Base-by-base conservation (phyloP, 2,797 vertebrate genomes). In the Octomys mimax region DNA sequence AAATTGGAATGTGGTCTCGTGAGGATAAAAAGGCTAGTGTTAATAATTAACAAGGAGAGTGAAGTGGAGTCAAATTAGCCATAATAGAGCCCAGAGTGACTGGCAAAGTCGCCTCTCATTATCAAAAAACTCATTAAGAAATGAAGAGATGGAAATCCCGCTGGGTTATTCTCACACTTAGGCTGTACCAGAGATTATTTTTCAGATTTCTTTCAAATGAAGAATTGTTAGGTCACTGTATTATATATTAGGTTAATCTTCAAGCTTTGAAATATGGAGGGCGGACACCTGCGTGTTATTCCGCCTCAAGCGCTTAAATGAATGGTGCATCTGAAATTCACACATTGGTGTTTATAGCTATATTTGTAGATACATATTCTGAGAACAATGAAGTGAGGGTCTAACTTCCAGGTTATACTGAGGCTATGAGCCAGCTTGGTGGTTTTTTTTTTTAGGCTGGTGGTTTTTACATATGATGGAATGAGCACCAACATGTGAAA, bases 1-100 rank as follows among this genome's bases (percentile, higher is more conserved):
- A 98, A 98, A 98, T 98, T 98, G 97, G 97, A 98, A 98, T 98
- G 96, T 98, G 95, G 98, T 99, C 99, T 99, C 99, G 82, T 97
- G 99, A 99, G 99, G 99, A 99, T 99, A 98, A 99, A 99, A 99
- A 99, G 99, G 99, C 99, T 99, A 99, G 99, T 99, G 99, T 99
- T 99, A 99, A 99, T 99, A 99, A 99, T 99, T 99, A 99, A 97
- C 98, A 99, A 98, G 98, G 98, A 98, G 98, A 99, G 98, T 98
- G 99, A 99, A 99, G 98, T 99, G 98, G 99, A 99, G 99, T 99
- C 99, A 99, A 99, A 99, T 99, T 99, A 99, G 97, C 97, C 98
- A 98, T 99, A 99, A 99, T 99, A 99, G 99, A 99, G 99, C 98
- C 99, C 99, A 98, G 97, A 98, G 99, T 99, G 99, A 99, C 99